A percentile compares a stretch with the other conserved stretches of the same genome.
Conservation (phyloP, 2,888 invertebrate species). For the Drosophila sordidapex region DNA sequence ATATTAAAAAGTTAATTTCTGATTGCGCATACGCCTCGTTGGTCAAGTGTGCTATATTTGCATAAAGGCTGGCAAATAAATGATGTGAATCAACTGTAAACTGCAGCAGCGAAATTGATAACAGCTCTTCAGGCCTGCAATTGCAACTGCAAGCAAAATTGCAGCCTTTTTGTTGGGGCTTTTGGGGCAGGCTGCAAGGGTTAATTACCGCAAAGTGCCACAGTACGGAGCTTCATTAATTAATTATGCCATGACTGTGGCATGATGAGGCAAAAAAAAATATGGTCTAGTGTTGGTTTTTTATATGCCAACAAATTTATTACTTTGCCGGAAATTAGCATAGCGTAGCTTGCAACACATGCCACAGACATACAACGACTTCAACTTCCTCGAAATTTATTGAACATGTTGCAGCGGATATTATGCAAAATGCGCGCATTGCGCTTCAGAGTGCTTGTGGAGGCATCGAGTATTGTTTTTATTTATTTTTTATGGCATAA, state of each 20-base stretch:
- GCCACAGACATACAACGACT: constrained; percentile 4
- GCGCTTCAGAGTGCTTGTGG: constrained; percentile 41
- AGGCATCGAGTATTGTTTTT: constrained; percentile 20
- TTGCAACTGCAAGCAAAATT: constrained; percentile 3
- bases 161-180: constrained; percentile 2
- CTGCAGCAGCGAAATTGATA: constrained; percentile 28
- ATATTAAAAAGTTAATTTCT: constrained; percentile 30
- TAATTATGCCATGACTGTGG: constrained; percentile 34
- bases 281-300: constrained; percentile 1
- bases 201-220: constrained; percentile 45
- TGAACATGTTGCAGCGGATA: constrained; percentile 61
- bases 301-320: constrained; percentile 32
- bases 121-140: constrained; percentile 2
- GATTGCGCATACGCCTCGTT: constrained; percentile 60
- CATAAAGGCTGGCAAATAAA: constrained; percentile 26
- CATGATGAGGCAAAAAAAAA: constrained; percentile 3
- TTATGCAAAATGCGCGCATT: constrained; percentile 57
- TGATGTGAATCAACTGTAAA: constrained; percentile 41
- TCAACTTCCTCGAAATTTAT: constrained; percentile 11
- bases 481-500: constrained; percentile 40
- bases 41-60: constrained; percentile 16
- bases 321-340: constrained; percentile 69
- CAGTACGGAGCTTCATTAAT: constrained; percentile 37
- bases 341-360: constrained; percentile 9
- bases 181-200: not conserved